Evolutionary conservation across 2,888 invertebrate genomes (phyloP), one percentile per base, ranked within the genome.

Genomic region (Trissoscelio sp.): DNA sequence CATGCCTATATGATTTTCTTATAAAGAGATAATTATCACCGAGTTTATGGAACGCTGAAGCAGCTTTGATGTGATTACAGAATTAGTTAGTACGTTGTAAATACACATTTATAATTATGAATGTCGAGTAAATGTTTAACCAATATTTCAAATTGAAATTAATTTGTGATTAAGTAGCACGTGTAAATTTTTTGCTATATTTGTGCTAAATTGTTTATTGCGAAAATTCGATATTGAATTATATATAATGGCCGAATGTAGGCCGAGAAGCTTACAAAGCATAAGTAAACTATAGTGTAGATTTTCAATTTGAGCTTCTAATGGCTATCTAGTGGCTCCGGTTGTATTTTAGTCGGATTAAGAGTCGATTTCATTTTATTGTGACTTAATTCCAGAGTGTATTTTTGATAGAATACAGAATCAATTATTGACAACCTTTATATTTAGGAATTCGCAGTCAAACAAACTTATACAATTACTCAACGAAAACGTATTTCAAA

Each of bases 311-410:
- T 12, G 18, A 44, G 44, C 44, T 18, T 44, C 7, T 48, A 72
- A 72, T 60, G 22, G 16, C 39, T 60, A 48, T 39, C 51, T 20
- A 60, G 51, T 37, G 48, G 51, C 31, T 37, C 14, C 51, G 9
- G 20, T 58, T 28, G 51, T 39, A 60, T 60, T 72, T 51, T 22
- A 51, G 51, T 48, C 37, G 16, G 44, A 34, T 60, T 58, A 72
- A 51, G 24, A 39, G 72, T 34, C 48, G 37, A 51, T 72, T 57
- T 28, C 37, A 48, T 12, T 22, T 51, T 39, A 39, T 58, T 20
- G 22, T 9, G 28, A 51, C 12, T 58, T 58, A n/a, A n/a, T n/a
- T n/a, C n/a, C n/a, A n/a, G n/a, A n/a, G n/a, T n/a, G n/a, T n/a
- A n/a, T n/a, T n/a, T n/a, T n/a, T n/a, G n/a, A n/a, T n/a, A n/a